A percentile compares a stretch with the other conserved stretches of the same genome.
Evolutionary conservation across 2,113 vertebrate species (phyloP).

Genomic region (Gnathonemus longibarbis): DNA sequence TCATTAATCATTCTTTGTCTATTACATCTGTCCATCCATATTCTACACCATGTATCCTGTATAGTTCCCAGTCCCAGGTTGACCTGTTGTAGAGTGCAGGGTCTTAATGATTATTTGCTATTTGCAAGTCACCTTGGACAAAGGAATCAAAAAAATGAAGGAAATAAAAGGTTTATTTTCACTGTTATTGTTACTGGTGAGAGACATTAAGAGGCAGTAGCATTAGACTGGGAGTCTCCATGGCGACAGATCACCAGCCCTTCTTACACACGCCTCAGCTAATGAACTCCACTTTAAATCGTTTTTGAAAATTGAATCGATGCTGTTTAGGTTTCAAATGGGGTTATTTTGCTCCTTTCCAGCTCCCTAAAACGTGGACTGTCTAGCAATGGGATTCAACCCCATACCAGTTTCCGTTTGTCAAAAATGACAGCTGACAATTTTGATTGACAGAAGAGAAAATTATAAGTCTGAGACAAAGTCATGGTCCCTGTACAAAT

Average conservation of each 20-base stretch:
- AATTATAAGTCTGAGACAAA: not conserved
- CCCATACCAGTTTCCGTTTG: not conserved
- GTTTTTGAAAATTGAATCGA: not conserved
- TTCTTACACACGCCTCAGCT: not conserved
- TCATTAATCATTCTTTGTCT: not conserved
- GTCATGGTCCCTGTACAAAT: not conserved
- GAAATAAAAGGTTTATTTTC: not conserved
- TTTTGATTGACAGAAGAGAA: not conserved
- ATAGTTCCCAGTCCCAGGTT: not conserved
- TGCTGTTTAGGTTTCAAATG: not conserved
- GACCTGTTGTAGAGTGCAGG: not conserved
- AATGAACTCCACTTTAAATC: not conserved
- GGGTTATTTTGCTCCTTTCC: not conserved
- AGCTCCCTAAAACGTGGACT: not conserved
- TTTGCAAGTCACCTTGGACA: not conserved
- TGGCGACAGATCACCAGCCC: not conserved
- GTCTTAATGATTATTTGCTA: not conserved
- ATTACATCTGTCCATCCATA: not conserved
- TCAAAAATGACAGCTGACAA: not conserved
- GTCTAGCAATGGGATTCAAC: not conserved
- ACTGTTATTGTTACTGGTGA: not conserved
- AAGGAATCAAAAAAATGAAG: not conserved
- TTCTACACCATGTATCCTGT: not conserved
- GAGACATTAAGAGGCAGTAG: not conserved
- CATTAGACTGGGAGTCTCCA: not conserved